phyloP scores from a whole-genome alignment of 2,113 vertebrate species.

The Polyodon spathula region DNA sequence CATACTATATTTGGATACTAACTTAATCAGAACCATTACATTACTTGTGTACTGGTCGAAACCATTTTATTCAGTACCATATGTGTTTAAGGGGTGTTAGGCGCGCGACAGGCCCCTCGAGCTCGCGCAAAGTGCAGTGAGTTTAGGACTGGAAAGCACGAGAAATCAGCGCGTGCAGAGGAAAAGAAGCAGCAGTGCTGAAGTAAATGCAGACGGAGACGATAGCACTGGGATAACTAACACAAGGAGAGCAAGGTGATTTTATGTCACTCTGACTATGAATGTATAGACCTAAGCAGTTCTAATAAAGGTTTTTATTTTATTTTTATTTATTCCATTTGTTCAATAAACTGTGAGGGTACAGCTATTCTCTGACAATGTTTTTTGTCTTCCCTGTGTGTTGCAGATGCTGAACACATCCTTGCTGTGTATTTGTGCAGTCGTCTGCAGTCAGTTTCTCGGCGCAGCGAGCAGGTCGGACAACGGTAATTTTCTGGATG shows the following conservation, averaged over 20 bases:
- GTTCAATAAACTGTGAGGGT: not conserved
- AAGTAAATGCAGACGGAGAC: slow-evolving; percentile 39
- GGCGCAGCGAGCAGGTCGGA: slow-evolving; percentile 64
- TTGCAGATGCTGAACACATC: slow-evolving; percentile 78
- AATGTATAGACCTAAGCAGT: not conserved
- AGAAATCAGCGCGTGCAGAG: slow-evolving; percentile 33
- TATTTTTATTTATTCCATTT: not conserved
- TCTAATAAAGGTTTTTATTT: not conserved
- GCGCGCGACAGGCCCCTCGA: slow-evolving; percentile 35
- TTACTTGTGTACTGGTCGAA: no score
- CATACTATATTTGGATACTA: no score
- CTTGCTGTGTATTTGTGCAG: slow-evolving; percentile 67
- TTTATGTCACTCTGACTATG: slow-evolving; percentile 4
- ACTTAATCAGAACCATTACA: no score
- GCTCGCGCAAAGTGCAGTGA: slow-evolving; percentile 37
- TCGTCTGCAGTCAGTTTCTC: slow-evolving; percentile 62
- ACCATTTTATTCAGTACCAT: no score
- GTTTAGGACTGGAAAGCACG: slow-evolving; percentile 27
- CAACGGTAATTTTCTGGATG: slow-evolving; percentile 89
- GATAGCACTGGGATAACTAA: slow-evolving; percentile 28
- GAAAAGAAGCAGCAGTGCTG: slow-evolving; percentile 39
- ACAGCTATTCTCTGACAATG: slow-evolving; percentile 11
- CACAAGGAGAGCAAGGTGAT: slow-evolving; percentile 26
- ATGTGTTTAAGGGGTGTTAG: slow-evolving; percentile 24
- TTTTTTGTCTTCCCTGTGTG: slow-evolving; percentile 46